Conservation (phyloP, 1,140 invertebrate genomes). For the Nylanderia fulva region DNA sequence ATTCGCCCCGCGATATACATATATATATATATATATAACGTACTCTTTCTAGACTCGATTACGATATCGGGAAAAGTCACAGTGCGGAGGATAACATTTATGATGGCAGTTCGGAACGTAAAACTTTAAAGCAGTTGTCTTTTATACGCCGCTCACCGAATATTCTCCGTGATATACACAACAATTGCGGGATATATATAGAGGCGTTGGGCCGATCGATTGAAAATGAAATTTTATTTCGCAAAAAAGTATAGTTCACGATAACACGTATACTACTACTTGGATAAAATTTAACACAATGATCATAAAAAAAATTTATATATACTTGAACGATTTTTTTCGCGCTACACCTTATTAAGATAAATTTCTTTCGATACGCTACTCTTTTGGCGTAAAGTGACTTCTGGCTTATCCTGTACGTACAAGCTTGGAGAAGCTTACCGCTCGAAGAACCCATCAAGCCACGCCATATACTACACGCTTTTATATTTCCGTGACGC, state of each 20-base stretch:
- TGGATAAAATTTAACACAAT: not conserved
- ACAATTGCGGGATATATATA: not conserved
- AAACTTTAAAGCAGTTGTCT: conserved; percentile 28
- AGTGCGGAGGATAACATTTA: conserved; percentile 7
- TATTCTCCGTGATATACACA: not conserved
- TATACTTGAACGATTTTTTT: not conserved
- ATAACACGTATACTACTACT: not conserved
- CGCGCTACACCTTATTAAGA: not conserved
- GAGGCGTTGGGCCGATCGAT: not conserved
- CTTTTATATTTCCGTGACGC: conserved; percentile 55
- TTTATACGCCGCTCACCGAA: conserved; percentile 9
- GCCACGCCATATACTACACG: conserved; percentile 28
- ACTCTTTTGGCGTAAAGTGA: not conserved
- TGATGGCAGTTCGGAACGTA: conserved; percentile 3
- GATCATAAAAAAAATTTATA: not conserved
- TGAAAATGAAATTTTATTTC: not conserved
- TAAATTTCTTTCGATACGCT: conserved; percentile 19
- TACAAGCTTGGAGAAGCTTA: not conserved
- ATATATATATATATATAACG: too few relatives aligned
- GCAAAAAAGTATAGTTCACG: not conserved
- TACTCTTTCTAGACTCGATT: not conserved
- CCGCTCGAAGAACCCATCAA: conserved; percentile 8
- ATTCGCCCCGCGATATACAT: not conserved
- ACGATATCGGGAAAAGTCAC: conserved; percentile 24
- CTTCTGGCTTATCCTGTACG: conserved; percentile 21